Percentiles rank a stretch among this genome's conserved stretches.
Evolutionary conservation across 2,113 vertebrate genomes (phyloP).

Genomic region (Poecilia latipinna): DNA sequence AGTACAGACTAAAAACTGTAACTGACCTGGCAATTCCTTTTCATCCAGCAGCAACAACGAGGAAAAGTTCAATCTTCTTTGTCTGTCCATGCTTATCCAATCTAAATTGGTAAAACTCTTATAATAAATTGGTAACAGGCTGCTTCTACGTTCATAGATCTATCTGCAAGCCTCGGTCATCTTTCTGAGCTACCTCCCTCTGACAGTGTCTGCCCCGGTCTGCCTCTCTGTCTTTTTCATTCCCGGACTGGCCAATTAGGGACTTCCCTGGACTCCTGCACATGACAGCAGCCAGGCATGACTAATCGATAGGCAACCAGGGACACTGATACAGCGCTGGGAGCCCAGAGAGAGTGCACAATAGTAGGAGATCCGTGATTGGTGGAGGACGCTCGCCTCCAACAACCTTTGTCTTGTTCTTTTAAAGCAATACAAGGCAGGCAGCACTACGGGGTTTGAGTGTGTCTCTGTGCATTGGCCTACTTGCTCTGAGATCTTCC

Average conservation of each 20-base stretch:
- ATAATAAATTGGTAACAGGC: conserved; percentile 18
- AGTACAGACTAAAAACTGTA: conserved; percentile 3
- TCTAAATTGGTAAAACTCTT: conserved; percentile 19
- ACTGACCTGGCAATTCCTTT: conserved; percentile 1
- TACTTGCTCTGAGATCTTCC: conserved; percentile 43
- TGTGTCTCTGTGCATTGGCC: conserved; percentile 59
- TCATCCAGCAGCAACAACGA: conserved; percentile 7
- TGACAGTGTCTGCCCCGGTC: conserved; percentile 40
- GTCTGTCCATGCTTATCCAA: conserved; percentile 8
- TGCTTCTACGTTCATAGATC: conserved; percentile 23
- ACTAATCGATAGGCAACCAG: conserved; percentile 85
- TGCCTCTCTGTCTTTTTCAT: conserved; percentile 56
- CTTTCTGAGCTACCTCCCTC: conserved; percentile 51
- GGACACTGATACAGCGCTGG: conserved; percentile 73
- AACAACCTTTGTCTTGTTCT: conserved; percentile 68
- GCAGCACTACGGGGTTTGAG: conserved; percentile 44
- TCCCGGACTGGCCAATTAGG: conserved; percentile 70
- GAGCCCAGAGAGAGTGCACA: conserved; percentile 28
- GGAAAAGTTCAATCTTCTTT: not conserved
- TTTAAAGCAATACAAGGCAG: conserved; percentile 56
- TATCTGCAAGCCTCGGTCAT: conserved; percentile 44
- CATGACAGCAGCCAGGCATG: conserved; percentile 84
- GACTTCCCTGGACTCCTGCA: conserved; percentile 81
- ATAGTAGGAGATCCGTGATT: conserved; percentile 44
- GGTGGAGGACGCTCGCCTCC: conserved; percentile 46